phyloP scores from a whole-genome alignment of 2,113 vertebrate species.

The Smithornis capensis region DNA sequence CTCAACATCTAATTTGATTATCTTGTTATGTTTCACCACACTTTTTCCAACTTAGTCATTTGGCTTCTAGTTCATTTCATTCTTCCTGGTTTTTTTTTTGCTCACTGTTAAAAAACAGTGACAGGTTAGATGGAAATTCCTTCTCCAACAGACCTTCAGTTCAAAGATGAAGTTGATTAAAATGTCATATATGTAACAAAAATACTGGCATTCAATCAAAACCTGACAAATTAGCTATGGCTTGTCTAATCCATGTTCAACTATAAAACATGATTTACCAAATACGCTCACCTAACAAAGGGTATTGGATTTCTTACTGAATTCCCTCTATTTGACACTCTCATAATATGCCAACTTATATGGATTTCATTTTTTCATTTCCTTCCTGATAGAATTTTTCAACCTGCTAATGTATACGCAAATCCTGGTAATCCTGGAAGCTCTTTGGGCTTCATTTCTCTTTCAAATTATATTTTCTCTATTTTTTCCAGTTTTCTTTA shows the following conservation, averaged over 20 bases:
- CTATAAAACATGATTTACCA: conserved; percentile 35
- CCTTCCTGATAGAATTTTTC: neutral
- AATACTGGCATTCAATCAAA: conserved; percentile 44
- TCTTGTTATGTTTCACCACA: neutral
- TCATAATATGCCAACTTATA: conserved; percentile 1
- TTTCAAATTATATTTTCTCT: neutral
- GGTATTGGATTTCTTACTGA: conserved; percentile 13
- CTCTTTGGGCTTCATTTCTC: neutral
- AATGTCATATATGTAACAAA: neutral
- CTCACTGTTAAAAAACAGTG: neutral
- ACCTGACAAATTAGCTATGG: conserved; percentile 46
- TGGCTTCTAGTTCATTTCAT: neutral
- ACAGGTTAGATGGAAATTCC: neutral
- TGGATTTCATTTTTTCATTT: conserved; percentile 35
- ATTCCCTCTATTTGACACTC: neutral
- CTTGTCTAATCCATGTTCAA: conserved; percentile 35
- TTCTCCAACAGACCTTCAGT: neutral
- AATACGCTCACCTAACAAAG: neutral
- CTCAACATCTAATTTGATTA: conserved; percentile 20
- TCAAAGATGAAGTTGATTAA: conserved; percentile 39
- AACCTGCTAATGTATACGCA: neutral
- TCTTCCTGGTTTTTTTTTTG: neutral
- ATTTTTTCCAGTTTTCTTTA: neutral
- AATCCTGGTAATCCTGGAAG: conserved; percentile 24
- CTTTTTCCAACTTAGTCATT: conserved; percentile 1